Base-by-base conservation (phyloP, 2,797 vertebrate species). In the Channa striata region DNA sequence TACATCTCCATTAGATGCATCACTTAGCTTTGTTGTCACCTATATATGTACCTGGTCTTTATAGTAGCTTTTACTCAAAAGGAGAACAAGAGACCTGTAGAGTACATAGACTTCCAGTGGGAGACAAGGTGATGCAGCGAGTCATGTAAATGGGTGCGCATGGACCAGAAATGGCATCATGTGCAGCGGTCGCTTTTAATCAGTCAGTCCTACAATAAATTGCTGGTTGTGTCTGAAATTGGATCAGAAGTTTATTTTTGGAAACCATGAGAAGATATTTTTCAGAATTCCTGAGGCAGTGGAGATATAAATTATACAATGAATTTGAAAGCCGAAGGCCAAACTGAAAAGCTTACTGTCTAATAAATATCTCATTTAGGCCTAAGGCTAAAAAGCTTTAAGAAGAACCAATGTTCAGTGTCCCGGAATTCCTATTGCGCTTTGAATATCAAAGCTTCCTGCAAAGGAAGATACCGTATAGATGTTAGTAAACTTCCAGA, bases 351-450 rank as follows among this genome's bases (percentile, higher is more conserved):
- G 70, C 74, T 78, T 77, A 85, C 80, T 82, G 74, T 86, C 68
- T 80, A 72, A 77, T 83, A 80, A 83, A 71, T 83, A 78, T 80
- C 77, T 86, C 74, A 80, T 85, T 89, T 73, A 79, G 60, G 74
- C 85, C 74, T 3, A 59, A 60, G 79, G 84, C 83, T 78, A 59
- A 70, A 75, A 58, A 65, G 64, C 39, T 82, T 81, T 79, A 69
- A 77, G 68, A 51, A 50, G 60, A 66, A 59, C 65, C 78, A 58
- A 80, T 59, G 56, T 65, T 71, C 61, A 63, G 74, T 46, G 77
- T 59, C 78, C 60, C 50, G 19, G 68, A 80, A 65, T 78, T 68
- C 65, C 70, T 13, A 48, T 65, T 78, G 58, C 73, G 61, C 67
- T 78, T 54, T 77, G 61, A 78, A 80, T 80, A 78, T 84, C 73